Percentiles rank a stretch among this genome's conserved stretches.
phyloP scores from a whole-genome alignment of 1,140 invertebrate genomes.

The Coelopa frigida region DNA sequence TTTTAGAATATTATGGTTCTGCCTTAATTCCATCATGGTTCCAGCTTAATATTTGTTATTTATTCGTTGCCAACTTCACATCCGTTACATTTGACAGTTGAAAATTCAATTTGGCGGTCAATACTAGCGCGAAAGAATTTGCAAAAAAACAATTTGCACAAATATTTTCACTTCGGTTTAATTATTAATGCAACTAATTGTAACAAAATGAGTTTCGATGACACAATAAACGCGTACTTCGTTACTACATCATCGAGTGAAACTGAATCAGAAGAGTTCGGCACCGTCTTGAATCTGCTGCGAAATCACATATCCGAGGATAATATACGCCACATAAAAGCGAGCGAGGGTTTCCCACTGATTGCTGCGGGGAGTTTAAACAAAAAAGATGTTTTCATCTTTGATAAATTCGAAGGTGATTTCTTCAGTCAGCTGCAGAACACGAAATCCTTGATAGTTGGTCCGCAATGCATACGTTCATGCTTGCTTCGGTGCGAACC shows the following conservation, averaged over 20 bases:
- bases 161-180: no score
- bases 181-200: no score
- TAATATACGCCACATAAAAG: constrained; percentile 32
- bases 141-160: no score
- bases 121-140: no score
- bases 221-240: constrained; percentile 37
- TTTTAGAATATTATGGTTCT: no score
- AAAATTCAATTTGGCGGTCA: no score
- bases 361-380: constrained; percentile 46
- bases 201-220: constrained; percentile 29
- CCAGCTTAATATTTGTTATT: no score
- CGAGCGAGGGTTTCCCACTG: constrained; percentile 31
- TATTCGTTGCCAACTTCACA: no score
- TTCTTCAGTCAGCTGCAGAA: constrained; percentile 57
- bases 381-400: constrained; percentile 68
- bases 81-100: no score
- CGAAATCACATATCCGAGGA: constrained; percentile 27
- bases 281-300: constrained; percentile 19
- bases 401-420: constrained; percentile 63
- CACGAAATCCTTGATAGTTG: constrained; percentile 65
- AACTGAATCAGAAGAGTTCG: constrained; percentile 14
- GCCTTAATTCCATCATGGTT: no score
- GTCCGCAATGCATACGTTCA: constrained; percentile 68
- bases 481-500: constrained; percentile 62
- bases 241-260: constrained; percentile 24